Evolutionary conservation across 2,113 vertebrate species (phyloP).

Genomic region (Ammospiza nelsoni): DNA sequence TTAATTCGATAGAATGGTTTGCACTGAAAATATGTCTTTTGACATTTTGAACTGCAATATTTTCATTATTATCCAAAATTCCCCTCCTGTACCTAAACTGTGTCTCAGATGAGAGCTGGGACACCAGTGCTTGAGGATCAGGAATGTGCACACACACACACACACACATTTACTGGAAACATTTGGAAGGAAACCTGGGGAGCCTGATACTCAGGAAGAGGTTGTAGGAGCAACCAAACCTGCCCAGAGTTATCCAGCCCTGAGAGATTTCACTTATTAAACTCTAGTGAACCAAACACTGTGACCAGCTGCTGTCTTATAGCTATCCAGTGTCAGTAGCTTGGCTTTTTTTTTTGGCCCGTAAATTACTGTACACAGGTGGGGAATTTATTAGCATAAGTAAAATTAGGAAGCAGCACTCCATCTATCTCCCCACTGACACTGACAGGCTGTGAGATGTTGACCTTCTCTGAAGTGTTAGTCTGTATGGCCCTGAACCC

Average conservation of each 20-base stretch:
- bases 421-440: background rate
- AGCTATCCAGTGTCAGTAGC: background rate
- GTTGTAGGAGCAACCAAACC: rapidly evolving
- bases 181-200: background rate
- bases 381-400: background rate
- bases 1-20: background rate
- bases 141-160: too few relatives aligned
- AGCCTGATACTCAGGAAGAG: background rate
- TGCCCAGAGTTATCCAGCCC: background rate
- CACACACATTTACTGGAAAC: background rate
- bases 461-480: background rate
- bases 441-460: background rate
- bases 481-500: background rate
- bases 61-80: background rate
- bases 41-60: background rate
- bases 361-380: conserved; percentile 23
- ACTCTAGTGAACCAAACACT: background rate
- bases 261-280: background rate
- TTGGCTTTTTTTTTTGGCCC: background rate
- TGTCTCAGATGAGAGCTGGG: background rate
- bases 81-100: background rate
- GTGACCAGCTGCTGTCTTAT: background rate
- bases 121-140: background rate
- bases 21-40: background rate
- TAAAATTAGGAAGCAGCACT: conserved; percentile 12